A percentile compares a stretch with the other conserved stretches of the same genome.
Conservation (phyloP, 2,113 vertebrate species). For the Ornithorhynchus anatinus region DNA sequence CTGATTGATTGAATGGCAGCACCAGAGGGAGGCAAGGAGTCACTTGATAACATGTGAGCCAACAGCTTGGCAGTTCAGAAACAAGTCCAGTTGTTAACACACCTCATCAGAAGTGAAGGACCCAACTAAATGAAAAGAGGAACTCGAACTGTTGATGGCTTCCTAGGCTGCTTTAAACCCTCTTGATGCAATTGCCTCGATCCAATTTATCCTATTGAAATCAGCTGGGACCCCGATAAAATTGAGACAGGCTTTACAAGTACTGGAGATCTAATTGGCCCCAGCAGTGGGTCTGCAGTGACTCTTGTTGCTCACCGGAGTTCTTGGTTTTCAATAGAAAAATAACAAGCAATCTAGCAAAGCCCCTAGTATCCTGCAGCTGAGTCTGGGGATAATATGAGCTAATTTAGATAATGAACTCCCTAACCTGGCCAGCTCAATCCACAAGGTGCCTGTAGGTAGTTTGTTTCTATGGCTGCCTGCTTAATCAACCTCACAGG, state of each 20-base stretch:
- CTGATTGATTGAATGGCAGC: too few species aligned
- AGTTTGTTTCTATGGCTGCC: not conserved
- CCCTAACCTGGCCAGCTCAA: slow-evolving; percentile 17
- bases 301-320: slow-evolving; percentile 52
- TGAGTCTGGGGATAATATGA: slow-evolving; percentile 13
- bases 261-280: slow-evolving; percentile 54
- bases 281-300: slow-evolving; percentile 44
- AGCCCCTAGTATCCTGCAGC: not conserved
- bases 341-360: slow-evolving; percentile 37
- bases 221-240: slow-evolving; percentile 52
- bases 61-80: slow-evolving; percentile 34
- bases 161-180: slow-evolving; percentile 14
- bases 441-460: not conserved
- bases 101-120: slow-evolving; percentile 36
- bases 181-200: slow-evolving; percentile 29
- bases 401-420: slow-evolving; percentile 20
- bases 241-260: slow-evolving; percentile 45
- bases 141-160: slow-evolving; percentile 43
- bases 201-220: slow-evolving; percentile 57
- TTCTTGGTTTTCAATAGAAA: slow-evolving; percentile 40
- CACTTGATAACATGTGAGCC: slow-evolving; percentile 18
- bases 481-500: not conserved
- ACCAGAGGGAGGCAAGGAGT: too few species aligned
- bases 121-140: slow-evolving; percentile 14
- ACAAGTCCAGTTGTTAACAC: slow-evolving; percentile 41